A percentile compares a stretch with the other conserved stretches of the same genome.
Evolutionary conservation across 1,140 invertebrate genomes (phyloP).

Genomic region (Drosophila kikkawai): DNA sequence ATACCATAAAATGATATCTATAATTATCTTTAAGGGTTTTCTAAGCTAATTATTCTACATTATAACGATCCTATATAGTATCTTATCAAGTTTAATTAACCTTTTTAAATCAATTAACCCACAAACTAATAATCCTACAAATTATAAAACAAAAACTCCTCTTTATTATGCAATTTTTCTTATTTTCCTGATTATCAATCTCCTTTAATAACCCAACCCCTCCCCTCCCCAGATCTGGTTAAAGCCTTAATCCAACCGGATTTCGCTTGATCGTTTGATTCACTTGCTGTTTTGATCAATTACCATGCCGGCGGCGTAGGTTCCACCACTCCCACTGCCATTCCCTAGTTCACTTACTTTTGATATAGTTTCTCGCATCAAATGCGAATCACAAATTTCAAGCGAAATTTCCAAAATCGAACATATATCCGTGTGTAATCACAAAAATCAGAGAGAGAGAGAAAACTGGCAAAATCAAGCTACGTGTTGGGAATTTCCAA

Average conservation of each 20-base stretch:
- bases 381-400: conserved; percentile 45
- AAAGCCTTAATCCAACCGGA: conserved; percentile 16
- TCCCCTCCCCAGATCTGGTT: not conserved
- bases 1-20: too few species aligned
- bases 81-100: not conserved
- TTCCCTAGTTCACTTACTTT: conserved; percentile 11
- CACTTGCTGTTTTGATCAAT: conserved; percentile 33
- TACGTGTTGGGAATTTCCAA: conserved; percentile 27
- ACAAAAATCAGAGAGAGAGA: conserved; percentile 41
- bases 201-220: conserved; percentile 4
- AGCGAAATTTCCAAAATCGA: conserved; percentile 42
- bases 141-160: not conserved
- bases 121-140: not conserved
- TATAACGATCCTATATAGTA: too few species aligned
- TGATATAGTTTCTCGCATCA: conserved; percentile 54
- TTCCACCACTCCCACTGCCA: conserved; percentile 4
- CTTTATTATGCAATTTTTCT: conserved; percentile 1
- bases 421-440: conserved; percentile 25
- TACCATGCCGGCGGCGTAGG: conserved; percentile 45
- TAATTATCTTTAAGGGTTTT: not conserved
- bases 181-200: conserved; percentile 15
- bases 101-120: not conserved
- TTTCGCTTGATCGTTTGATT: conserved; percentile 1
- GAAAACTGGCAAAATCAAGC: conserved; percentile 38
- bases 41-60: not conserved